Conservation (phyloP, 2,888 invertebrate genomes). For the Campoletis raptor region DNA sequence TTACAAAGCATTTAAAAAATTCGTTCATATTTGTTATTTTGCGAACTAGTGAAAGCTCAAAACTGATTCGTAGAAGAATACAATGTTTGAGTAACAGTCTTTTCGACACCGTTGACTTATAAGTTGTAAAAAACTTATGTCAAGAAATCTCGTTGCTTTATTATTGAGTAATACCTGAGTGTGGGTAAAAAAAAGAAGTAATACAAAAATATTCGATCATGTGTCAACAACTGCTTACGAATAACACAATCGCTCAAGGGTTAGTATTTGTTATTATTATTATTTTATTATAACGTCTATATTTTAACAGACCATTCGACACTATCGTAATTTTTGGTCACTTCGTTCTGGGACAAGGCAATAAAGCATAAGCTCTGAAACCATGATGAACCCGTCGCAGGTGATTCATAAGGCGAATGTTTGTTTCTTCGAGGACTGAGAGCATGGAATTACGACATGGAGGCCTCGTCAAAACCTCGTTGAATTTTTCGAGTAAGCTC, state of each 20-base stretch:
- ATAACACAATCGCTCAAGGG: neutral
- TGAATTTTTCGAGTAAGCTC: conserved; percentile 72
- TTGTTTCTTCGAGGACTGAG: conserved; percentile 73
- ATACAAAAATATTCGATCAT: conserved; percentile 30
- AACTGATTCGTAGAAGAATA: neutral
- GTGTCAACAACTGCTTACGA: neutral
- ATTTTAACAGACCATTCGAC: neutral
- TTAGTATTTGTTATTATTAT: neutral
- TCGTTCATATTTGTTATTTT: neutral
- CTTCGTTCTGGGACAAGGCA: conserved; percentile 76
- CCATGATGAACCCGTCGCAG: conserved; percentile 73
- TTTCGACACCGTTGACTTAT: neutral
- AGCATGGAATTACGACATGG: conserved; percentile 72
- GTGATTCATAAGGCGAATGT: conserved; percentile 71
- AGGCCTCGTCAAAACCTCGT: conserved; percentile 68
- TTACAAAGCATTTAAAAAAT: neutral
- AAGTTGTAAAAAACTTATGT: neutral
- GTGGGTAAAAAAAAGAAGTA: neutral
- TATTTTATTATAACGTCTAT: neutral
- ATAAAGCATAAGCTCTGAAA: conserved; percentile 74
- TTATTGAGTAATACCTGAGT: conserved; percentile 24
- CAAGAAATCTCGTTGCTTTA: conserved; percentile 15
- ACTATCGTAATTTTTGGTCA: conserved; percentile 51
- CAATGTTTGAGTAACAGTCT: conserved; percentile 12
- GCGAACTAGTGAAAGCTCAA: neutral